A percentile compares a stretch with the other conserved stretches of the same genome.
phyloP scores from a whole-genome alignment of 2,888 invertebrate genomes.

The Hypercompe scribonia region DNA sequence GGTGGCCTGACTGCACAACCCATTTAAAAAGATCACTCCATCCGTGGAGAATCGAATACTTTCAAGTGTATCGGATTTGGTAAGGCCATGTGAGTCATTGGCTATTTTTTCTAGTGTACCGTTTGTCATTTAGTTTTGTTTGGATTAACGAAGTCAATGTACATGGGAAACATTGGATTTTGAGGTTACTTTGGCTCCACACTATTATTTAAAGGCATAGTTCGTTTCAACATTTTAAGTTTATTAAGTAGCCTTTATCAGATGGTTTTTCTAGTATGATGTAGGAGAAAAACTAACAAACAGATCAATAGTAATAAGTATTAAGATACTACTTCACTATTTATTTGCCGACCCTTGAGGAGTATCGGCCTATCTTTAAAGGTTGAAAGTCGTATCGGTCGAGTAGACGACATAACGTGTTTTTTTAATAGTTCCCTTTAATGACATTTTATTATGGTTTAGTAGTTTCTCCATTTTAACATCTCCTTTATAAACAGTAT shows the following conservation, averaged over 20 bases:
- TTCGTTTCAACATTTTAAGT: not conserved
- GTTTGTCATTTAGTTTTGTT: conserved; percentile 67
- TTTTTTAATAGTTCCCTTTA: too few relatives aligned
- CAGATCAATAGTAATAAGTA: too few relatives aligned
- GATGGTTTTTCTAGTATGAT: not conserved
- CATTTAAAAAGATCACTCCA: conserved; percentile 53
- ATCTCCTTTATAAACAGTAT: too few relatives aligned
- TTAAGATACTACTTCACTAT: not conserved
- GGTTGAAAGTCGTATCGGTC: too few relatives aligned
- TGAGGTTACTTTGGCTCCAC: not conserved
- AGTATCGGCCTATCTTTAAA: too few relatives aligned
- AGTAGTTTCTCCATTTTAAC: too few relatives aligned
- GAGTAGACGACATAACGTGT: too few relatives aligned
- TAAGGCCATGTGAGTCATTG: conserved; percentile 47
- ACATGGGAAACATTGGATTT: conserved; percentile 22
- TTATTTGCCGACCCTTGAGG: too few relatives aligned
- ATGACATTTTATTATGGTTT: too few relatives aligned
- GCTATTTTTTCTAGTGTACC: conserved; percentile 58
- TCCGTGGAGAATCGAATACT: conserved; percentile 29
- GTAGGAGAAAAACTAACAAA: not conserved
- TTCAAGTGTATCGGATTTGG: conserved; percentile 49
- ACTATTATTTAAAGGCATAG: not conserved
- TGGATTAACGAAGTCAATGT: conserved; percentile 42
- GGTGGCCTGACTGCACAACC: conserved; percentile 73
- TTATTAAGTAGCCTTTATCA: not conserved